Conservation (phyloP, 2,113 vertebrate genomes). For the Bagarius yarrelli region DNA sequence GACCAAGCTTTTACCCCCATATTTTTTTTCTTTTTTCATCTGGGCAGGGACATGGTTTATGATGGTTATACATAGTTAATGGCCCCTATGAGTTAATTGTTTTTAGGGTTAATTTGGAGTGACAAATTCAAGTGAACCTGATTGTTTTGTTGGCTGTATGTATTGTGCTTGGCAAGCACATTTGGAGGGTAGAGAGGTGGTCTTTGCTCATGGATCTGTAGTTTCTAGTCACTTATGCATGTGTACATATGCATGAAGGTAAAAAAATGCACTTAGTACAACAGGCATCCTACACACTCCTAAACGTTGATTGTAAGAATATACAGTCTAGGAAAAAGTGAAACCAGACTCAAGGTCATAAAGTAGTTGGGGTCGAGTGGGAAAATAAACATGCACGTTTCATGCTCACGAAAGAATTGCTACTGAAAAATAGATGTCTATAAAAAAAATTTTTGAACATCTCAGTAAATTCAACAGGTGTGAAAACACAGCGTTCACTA, state of each 20-base stretch:
- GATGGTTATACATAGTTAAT: constrained; percentile 72
- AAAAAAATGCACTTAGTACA: constrained; percentile 43
- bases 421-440: constrained; percentile 45
- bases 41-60: constrained; percentile 70
- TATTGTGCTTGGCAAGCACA: constrained; percentile 55
- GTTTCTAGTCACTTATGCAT: constrained; percentile 39
- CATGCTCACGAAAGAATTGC: constrained; percentile 35
- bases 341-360: constrained; percentile 10
- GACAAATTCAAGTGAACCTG: constrained; percentile 72
- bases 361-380: constrained; percentile 6
- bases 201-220: constrained; percentile 61
- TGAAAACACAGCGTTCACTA: constrained; percentile 47
- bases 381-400: constrained; percentile 29
- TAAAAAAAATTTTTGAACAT: constrained; percentile 61
- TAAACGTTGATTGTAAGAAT: constrained; percentile 3
- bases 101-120: constrained; percentile 75
- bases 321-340: neutral
- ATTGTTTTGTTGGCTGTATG: constrained; percentile 66
- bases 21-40: constrained; percentile 52
- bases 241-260: neutral
- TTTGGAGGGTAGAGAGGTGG: constrained; percentile 36
- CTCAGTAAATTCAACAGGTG: constrained; percentile 53
- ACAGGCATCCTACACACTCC: constrained; percentile 49
- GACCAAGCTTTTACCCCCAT: constrained; percentile 71
- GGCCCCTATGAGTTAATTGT: constrained; percentile 74